phyloP scores from a whole-genome alignment of 1,140 invertebrate genomes.

The Diabrotica virgifera region DNA sequence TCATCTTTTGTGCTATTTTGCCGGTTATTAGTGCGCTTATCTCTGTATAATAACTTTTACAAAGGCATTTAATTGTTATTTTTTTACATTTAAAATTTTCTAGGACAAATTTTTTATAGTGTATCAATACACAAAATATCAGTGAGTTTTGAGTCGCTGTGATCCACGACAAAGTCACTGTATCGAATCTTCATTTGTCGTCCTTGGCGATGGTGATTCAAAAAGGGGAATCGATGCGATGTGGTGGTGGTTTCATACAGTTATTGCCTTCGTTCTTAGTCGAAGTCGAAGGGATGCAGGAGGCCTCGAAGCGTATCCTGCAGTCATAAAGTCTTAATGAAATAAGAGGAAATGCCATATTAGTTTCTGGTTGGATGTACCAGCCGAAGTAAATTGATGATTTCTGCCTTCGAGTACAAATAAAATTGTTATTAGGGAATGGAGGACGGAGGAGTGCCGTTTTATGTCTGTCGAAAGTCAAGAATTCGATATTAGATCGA shows the following conservation, averaged over 20 bases:
- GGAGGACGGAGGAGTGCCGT: background rate
- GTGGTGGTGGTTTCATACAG: constrained; percentile 17
- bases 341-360: constrained; percentile 22
- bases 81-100: too few relatives aligned
- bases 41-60: too few relatives aligned
- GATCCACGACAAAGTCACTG: constrained; percentile 13
- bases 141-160: background rate
- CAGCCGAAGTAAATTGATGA: constrained; percentile 14
- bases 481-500: too few relatives aligned
- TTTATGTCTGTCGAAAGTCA: background rate
- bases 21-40: too few relatives aligned
- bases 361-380: constrained; percentile 14
- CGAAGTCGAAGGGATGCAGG: background rate
- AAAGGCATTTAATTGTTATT: too few relatives aligned
- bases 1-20: too few relatives aligned
- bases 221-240: constrained; percentile 17
- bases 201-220: constrained; percentile 12
- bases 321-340: constrained; percentile 23
- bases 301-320: constrained; percentile 13
- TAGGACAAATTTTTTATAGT: background rate
- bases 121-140: background rate
- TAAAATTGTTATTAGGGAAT: background rate
- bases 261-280: constrained; percentile 10
- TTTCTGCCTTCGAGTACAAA: background rate
- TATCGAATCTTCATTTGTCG: constrained; percentile 20